Conservation (phyloP, 2,888 invertebrate species). For the Agonopterix heracliana region DNA sequence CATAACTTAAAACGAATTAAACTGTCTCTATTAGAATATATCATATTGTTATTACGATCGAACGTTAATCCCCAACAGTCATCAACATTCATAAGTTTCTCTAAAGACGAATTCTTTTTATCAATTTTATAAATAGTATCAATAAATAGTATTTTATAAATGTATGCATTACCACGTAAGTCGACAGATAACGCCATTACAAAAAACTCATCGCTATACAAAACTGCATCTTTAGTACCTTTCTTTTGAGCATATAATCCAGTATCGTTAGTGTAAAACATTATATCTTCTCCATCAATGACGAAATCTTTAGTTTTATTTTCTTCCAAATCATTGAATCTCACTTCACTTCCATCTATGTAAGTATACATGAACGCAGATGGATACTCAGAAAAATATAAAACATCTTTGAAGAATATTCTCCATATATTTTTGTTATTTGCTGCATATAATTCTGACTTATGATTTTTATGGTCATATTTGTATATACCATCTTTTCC, state of each 20-base stretch:
- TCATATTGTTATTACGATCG: slow-evolving; percentile 37
- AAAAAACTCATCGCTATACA: slow-evolving; percentile 25
- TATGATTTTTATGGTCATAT: slow-evolving; percentile 38
- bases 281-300: slow-evolving; percentile 41
- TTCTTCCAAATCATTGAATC: slow-evolving; percentile 50
- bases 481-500: slow-evolving; percentile 54
- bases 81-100: slow-evolving; percentile 33
- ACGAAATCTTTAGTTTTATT: slow-evolving; percentile 52
- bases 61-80: slow-evolving; percentile 55
- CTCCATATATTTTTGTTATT: slow-evolving; percentile 44
- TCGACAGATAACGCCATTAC: slow-evolving; percentile 45
- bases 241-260: slow-evolving; percentile 48
- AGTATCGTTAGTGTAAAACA: slow-evolving; percentile 48
- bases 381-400: slow-evolving; percentile 50
- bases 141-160: slow-evolving; percentile 35
- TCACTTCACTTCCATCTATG: slow-evolving; percentile 28
- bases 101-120: slow-evolving; percentile 26
- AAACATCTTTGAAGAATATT: slow-evolving; percentile 44
- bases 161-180: slow-evolving; percentile 37
- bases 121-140: slow-evolving; percentile 45
- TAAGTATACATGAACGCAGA: slow-evolving; percentile 43
- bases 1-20: neutral
- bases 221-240: slow-evolving; percentile 37
- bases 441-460: slow-evolving; percentile 34
- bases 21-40: neutral